Conservation (phyloP, 37 sponge, comb jelly and placozoan genomes). For the Chondrosia reniformis region DNA sequence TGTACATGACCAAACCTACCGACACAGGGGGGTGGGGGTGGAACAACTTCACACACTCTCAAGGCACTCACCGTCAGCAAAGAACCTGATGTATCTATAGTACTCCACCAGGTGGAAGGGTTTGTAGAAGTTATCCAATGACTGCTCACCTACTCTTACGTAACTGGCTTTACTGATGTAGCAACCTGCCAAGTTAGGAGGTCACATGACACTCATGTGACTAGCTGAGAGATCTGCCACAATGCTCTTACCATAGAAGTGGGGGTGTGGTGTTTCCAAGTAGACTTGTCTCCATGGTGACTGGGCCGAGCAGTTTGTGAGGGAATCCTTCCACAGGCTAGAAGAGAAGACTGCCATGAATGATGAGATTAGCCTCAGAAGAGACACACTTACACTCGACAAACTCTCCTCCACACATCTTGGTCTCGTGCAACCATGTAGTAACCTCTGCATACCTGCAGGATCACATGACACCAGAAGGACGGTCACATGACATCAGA, state of each 20-base stretch:
- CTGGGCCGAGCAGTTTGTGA: too few species aligned
- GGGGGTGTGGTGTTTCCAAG: constrained; percentile 58
- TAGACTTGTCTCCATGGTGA: constrained; percentile 68
- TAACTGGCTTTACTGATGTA: constrained; percentile 74
- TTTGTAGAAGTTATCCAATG: constrained; percentile 70
- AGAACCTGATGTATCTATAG: constrained; percentile 74
- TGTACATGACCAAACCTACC: constrained; percentile 68
- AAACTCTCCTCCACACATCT: constrained; percentile 55
- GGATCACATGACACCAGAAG: too few species aligned
- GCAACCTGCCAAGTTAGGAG: constrained; percentile 29
- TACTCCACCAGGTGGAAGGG: constrained; percentile 80
- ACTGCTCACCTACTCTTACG: constrained; percentile 61
- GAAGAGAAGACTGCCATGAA: background rate
- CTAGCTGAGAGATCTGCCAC: background rate
- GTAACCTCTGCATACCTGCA: constrained; percentile 78
- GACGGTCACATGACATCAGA: too few species aligned
- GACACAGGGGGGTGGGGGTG: background rate
- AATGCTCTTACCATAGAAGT: constrained; percentile 59
- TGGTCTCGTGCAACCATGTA: constrained; percentile 64
- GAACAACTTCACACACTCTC: background rate
- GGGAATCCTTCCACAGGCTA: constrained; percentile 66
- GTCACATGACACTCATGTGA: background rate
- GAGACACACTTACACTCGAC: constrained; percentile 36
- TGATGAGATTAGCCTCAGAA: too few species aligned
- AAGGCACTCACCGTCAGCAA: constrained; percentile 66